Base-by-base conservation (phyloP, 2,888 invertebrate genomes). In the Unio pictorum region DNA sequence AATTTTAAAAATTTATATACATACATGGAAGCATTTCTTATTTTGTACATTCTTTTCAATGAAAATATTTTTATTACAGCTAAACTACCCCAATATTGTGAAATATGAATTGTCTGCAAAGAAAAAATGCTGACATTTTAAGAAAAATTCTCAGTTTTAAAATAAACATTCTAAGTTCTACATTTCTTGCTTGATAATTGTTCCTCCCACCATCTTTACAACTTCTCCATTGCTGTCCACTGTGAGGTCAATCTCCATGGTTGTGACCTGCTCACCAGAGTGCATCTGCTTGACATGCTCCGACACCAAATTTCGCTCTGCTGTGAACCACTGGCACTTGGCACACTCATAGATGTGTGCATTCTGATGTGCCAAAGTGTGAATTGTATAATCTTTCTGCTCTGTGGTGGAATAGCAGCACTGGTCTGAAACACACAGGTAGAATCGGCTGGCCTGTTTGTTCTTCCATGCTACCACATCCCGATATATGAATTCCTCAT, bases 271-370 rank as follows among this genome's bases (percentile, higher is more conserved):
- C 59, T 77, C 72, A 15, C 72, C 72, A 7, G 62, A 55, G 66
- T 81, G 81, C 23, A 75, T 56, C 5, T 63, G 63, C n/a, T 61
- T 56, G 61, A 79, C 71, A 61, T 83, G 83, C 11, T 63, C 55
- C 3, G 69, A 66, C 11, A 77, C 73, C 18, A 68, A 67, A 11
- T 72, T 68, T 11, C 63, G 55, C 11, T 74, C 71, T 4, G 71
- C 61, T 11, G 76, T 74, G 64, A 78, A 77, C 81, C 81, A 81
- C 17, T 75, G 73, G 74, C 84, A 84, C n/a, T 73, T 64, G 1
- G 78, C 64, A 66, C 82, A 82, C 64, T 84, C 80, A 66, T 74
- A 78, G n/a, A 81, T 75, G 56, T 71, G 73, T 20, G 80, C 72
- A 56, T 75, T 72, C 56, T 76, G 64, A 70, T 81, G 80, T 18